phyloP scores from a whole-genome alignment of 2,888 invertebrate genomes.

The Aporophyla lueneburgensis region DNA sequence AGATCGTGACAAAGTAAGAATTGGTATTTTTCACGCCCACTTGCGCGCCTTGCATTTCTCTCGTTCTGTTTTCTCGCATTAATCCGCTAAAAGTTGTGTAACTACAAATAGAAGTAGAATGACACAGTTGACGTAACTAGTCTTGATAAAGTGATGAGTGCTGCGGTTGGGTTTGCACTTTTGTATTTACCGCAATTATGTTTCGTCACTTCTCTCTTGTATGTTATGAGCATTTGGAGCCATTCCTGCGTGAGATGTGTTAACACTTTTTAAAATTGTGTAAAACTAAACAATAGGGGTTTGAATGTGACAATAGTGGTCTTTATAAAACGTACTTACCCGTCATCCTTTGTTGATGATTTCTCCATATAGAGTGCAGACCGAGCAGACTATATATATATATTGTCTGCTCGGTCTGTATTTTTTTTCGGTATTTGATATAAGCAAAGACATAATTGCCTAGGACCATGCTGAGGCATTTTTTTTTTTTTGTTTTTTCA shows the following conservation, averaged over 20 bases:
- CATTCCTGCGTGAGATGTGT: constrained; percentile 11
- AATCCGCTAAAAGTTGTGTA: constrained; percentile 78
- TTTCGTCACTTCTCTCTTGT: constrained; percentile 26
- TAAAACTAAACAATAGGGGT: constrained; percentile 20
- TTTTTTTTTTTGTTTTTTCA: no score
- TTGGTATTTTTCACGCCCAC: constrained; percentile 81
- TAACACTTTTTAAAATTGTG: constrained; percentile 22
- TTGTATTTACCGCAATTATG: constrained; percentile 38
- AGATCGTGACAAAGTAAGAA: constrained; percentile 75
- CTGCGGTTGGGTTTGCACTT: constrained; percentile 36
- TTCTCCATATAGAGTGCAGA: not conserved
- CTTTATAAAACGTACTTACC: constrained; percentile 23
- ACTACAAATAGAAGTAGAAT: constrained; percentile 70
- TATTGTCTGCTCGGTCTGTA: no score
- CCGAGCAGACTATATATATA: not conserved
- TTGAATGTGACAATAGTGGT: constrained; percentile 34
- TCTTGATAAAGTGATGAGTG: constrained; percentile 46
- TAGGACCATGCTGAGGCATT: not conserved
- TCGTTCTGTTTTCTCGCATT: constrained; percentile 79
- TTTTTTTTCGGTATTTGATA: no score
- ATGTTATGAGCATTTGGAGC: constrained; percentile 12
- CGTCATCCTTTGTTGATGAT: constrained; percentile 15
- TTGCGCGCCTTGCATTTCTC: constrained; percentile 77
- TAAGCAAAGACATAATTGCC: not conserved
- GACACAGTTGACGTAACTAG: constrained; percentile 56